Base-by-base conservation (phyloP, 2,797 vertebrate genomes). In the Meriones psammophilus region DNA sequence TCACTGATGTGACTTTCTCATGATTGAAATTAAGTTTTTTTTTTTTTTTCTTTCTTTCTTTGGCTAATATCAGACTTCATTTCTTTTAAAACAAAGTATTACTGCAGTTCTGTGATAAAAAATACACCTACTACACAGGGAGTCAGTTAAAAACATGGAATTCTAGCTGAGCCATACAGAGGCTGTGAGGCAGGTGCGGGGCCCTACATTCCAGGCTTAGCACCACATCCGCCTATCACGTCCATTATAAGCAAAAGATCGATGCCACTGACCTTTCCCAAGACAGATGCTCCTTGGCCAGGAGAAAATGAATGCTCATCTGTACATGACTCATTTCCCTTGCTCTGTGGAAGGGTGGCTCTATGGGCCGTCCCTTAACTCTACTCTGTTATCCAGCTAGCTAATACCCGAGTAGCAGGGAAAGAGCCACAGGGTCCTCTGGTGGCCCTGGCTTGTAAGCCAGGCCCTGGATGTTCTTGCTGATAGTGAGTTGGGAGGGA, bases 291-390 rank as follows among this genome's bases (percentile, higher is more conserved):
- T 42, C 17, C 30, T 14, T 18, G 39, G 56, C 2, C 76, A 80
- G 68, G 28, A 42, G 28, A 50, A 54, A 89, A 80, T n/a, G 24
- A 88, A 20, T 50, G n/a, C 15, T 42, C 26, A 8, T 36, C n/a
- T 8, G 36, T 15, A 6, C 0, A 3, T 30, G 79, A 77, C 2
- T n/a, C 60, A 28, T 0, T 50, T 22, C 69, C 36, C 60, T 54
- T 26, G 9, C 78, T 92, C 50, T 73, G 30, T 7, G n/a, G 42
- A 42, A 42, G 42, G 42, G 42, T 42, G 42, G 42, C 42, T 42
- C n/a, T 36, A 8, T 46, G 5, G 76, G 28, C 24, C 1, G 2
- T 9, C n/a, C 60, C 73, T 69, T 73, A 80, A 15, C 9, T 15
- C 30, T 7, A n/a, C 20, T 24, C n/a, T 18, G 2, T 74, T 68